Conservation (phyloP, 1,140 invertebrate genomes). For the Zaprionus capensis region DNA sequence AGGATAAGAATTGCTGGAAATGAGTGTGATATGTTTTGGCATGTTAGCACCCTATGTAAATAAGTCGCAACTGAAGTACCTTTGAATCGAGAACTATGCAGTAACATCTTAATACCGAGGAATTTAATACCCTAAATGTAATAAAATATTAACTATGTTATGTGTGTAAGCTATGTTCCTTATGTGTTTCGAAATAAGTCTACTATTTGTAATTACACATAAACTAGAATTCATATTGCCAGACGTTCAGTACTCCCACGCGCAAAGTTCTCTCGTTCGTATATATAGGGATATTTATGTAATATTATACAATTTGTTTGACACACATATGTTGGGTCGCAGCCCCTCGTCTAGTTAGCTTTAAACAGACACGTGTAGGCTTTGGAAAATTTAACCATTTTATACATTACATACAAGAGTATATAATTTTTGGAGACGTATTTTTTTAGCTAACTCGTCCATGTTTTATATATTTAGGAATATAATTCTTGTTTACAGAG, state of each 20-base stretch:
- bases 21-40: slow-evolving; percentile 15
- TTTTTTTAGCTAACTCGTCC: slow-evolving; percentile 57
- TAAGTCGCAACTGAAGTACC: slow-evolving; percentile 79
- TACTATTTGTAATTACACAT: not conserved
- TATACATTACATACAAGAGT: slow-evolving; percentile 44
- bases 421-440: slow-evolving; percentile 62
- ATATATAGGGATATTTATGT: not conserved
- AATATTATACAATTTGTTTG: not conserved
- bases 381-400: slow-evolving; percentile 51
- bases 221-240: slow-evolving; percentile 17
- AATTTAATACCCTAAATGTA: slow-evolving; percentile 5
- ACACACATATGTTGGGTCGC: slow-evolving; percentile 8
- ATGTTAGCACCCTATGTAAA: slow-evolving; percentile 40
- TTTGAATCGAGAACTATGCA: slow-evolving; percentile 40
- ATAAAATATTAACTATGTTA: slow-evolving; percentile 1
- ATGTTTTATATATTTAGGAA: slow-evolving; percentile 73
- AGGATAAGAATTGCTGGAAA: not conserved
- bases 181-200: slow-evolving; percentile 27
- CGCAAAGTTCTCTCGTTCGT: slow-evolving; percentile 1
- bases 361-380: slow-evolving; percentile 31
- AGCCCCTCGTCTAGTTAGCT: slow-evolving; percentile 71
- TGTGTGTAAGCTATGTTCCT: slow-evolving; percentile 46
- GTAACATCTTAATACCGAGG: not conserved
- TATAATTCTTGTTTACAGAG: slow-evolving; percentile 45
- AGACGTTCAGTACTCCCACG: not conserved